Percentiles rank a stretch among this genome's conserved stretches.
Conservation (phyloP, 2,797 vertebrate species). For the Cuniculus paca region DNA sequence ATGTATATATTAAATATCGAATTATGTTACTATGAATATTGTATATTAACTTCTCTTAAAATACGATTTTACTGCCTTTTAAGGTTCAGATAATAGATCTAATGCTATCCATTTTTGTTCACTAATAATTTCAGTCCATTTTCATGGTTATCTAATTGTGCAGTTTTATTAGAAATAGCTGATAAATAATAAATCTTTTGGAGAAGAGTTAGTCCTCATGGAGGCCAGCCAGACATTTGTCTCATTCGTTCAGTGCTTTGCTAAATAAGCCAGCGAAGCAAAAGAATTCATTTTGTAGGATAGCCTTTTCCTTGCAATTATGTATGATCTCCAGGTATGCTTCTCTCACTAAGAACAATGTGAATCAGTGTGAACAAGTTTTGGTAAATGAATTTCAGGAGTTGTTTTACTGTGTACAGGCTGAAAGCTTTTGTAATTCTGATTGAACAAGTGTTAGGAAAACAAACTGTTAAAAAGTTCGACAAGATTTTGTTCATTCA, state of each 20-base stretch:
- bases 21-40: not conserved
- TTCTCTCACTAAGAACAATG: not conserved
- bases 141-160: not conserved
- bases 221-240: not conserved
- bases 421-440: constrained; percentile 14
- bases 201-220: not conserved
- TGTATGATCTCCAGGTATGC: not conserved
- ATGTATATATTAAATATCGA: not conserved
- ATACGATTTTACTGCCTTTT: constrained; percentile 51
- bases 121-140: constrained; percentile 41
- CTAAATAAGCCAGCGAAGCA: not conserved
- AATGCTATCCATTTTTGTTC: not conserved
- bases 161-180: constrained; percentile 34
- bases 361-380: not conserved
- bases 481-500: not conserved
- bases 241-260: not conserved
- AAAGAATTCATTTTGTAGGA: constrained; percentile 20
- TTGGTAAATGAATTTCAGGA: constrained; percentile 4
- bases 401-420: not conserved
- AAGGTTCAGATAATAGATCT: constrained; percentile 18
- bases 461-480: not conserved
- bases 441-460: not conserved
- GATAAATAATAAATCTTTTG: not conserved
- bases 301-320: not conserved
- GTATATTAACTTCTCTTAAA: constrained; percentile 52